A percentile compares a stretch with the other conserved stretches of the same genome.
Evolutionary conservation across 2,113 vertebrate genomes (phyloP).

Genomic region (Phaethornis superciliosus): DNA sequence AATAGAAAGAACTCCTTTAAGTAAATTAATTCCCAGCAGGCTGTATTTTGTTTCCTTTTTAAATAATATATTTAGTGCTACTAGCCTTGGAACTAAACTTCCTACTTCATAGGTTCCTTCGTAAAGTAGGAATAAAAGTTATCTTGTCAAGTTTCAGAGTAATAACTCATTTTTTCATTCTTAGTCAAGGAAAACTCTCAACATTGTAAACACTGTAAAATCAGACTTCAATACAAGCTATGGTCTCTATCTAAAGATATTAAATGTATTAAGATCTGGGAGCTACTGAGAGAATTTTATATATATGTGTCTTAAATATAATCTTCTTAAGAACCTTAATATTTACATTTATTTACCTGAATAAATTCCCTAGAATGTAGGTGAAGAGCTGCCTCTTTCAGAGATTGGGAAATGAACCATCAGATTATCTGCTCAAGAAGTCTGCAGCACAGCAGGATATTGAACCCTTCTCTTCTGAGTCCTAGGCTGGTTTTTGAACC

Average conservation of each 20-base stretch:
- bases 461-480: neutral
- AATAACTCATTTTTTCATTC: neutral
- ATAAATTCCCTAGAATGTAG: neutral
- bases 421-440: neutral
- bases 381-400: neutral
- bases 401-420: neutral
- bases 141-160: neutral
- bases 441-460: neutral
- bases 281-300: neutral
- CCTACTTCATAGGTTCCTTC: neutral
- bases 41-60: constrained; percentile 34
- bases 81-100: constrained; percentile 28
- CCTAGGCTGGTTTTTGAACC: neutral
- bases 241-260: neutral
- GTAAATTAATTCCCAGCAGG: constrained; percentile 31
- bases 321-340: neutral
- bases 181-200: neutral
- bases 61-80: constrained; percentile 30
- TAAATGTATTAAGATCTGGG: neutral
- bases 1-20: constrained; percentile 38
- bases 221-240: neutral
- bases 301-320: neutral
- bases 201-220: neutral
- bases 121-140: neutral
- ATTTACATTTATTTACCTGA: neutral